Base-by-base conservation (phyloP, 2,888 invertebrate genomes). In the Napeogenes inachia region DNA sequence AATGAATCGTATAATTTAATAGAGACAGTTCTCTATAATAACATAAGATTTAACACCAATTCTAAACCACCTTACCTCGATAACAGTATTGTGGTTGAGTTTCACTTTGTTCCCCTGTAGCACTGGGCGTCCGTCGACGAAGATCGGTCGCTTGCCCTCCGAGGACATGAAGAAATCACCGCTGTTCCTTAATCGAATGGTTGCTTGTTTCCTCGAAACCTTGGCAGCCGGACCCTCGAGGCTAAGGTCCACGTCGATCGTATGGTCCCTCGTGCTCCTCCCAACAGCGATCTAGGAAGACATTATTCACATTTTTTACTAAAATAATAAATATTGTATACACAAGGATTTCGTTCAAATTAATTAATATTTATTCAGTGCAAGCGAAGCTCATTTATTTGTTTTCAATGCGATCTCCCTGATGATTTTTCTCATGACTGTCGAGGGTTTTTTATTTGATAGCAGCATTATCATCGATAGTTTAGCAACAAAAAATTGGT, bases 141-240 rank as follows among this genome's bases (percentile, higher is more conserved):
- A 98, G 75, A 99, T 95, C 2, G 98, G 96, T 65, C 98, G 91
- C 79, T 98, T 97, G 30, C 99, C 99, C 82, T 98, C 98, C 55
- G 99, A 99, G 30, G 96, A 95, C 74, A 99, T 93, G 79, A 97
- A 97, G 84, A 99, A 99, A 80, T 99, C 98, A 0, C 98, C 99
- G 69, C 96, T 97, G 81, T 97, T 97, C 59, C 97, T 92, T 67
- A 99, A 92, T 56, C 94, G 93, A 62, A 99, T 96, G 2, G 97
- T 96, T 6, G 97, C 99, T 83, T 99, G 99, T 68, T 96, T 93
- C 54, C 99, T 92, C 0, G 98, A 98, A 50, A 98, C 94, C 87
- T 98, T 99, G 82, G 96, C 95, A 0, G 98, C 96, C 0, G 98
- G 98, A 0, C 99, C 99, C 87, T 99, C 99, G 54, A 98, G 88